A percentile compares a stretch with the other conserved stretches of the same genome.
Conservation (phyloP, 1,140 invertebrate species). For the Eriocheir sinensis region DNA sequence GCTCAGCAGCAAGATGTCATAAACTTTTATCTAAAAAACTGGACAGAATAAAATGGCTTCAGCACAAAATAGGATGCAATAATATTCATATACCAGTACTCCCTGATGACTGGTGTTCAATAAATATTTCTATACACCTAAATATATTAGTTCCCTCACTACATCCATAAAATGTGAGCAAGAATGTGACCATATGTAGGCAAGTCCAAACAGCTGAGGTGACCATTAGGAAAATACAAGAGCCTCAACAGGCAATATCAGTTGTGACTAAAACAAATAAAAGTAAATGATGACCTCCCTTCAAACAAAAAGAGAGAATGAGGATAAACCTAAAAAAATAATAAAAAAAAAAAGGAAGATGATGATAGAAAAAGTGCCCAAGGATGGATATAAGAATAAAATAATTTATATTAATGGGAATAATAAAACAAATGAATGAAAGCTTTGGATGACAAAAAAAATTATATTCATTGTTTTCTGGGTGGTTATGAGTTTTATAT, state of each 20-base stretch:
- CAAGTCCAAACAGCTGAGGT: constrained; percentile 71
- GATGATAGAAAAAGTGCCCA: constrained; percentile 41
- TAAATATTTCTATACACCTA: constrained; percentile 64
- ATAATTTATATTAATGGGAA: constrained; percentile 19
- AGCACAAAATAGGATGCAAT: constrained; percentile 65
- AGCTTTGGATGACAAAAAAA: constrained; percentile 7
- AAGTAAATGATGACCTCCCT: constrained; percentile 21
- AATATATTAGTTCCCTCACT: constrained; percentile 63
- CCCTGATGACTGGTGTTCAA: constrained; percentile 64
- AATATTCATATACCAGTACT: constrained; percentile 53
- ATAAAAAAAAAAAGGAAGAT: not conserved
- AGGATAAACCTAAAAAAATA: not conserved
- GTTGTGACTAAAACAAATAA: constrained; percentile 59
- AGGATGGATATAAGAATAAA: constrained; percentile 42
- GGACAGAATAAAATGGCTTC: constrained; percentile 72
- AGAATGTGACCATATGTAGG: constrained; percentile 73
- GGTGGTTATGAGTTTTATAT: not conserved
- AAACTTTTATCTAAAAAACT: constrained; percentile 62
- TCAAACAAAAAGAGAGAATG: constrained; percentile 39
- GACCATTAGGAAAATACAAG: constrained; percentile 57
- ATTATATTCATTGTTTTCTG: not conserved
- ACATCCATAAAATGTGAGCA: constrained; percentile 74
- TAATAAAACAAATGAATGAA: constrained; percentile 27
- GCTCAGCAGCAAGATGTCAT: constrained; percentile 57
- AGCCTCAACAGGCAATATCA: constrained; percentile 44